Evolutionary conservation across 2,113 vertebrate species (phyloP), one percentile per base, ranked within the genome.

Genomic region (Hylia prasina): DNA sequence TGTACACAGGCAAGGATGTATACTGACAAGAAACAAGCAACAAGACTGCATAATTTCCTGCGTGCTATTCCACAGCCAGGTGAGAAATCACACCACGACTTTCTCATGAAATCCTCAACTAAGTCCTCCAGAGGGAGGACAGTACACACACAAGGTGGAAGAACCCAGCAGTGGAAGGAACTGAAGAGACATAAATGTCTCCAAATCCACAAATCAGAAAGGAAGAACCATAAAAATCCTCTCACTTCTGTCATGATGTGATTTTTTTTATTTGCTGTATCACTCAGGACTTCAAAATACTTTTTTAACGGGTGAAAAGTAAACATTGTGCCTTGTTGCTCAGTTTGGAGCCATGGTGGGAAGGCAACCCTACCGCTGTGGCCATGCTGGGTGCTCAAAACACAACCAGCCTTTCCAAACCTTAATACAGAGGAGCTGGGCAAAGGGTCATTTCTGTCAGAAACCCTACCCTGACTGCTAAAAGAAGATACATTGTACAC

Each of bases 301-400:
- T 8, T 63, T 86, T 66, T 78, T 47, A 9, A 80, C 33, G 31
- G 45, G 15, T 44, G 27, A 76, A 33, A 79, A 58, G 39, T 15
- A 40, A 68, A 51, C 27, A 30, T 1, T 2, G 6, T 15, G 61
- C 35, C 42, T 11, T 50, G 33, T 3, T 42, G 53, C 53, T 68
- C 25, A 42, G 30, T 22, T 69, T 11, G 7, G 37, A 44, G 33
- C 5, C 1, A 3, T 10, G 64, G 27, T 42, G 45, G 27, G 53
- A 71, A 66, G 25, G 20, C 6, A 48, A 18, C 15, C 39, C 47
- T 6, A 37, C 10, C 0, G 0, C 24, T 17, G 8, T 3, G 15
- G 24, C 31, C 47, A 3, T 0, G 0, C 11, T 28, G 30, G 30
- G 61, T 3, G 3, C 4, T 8, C 42, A 15, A 15, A 76, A 66